Conservation (phyloP, 2,888 invertebrate genomes). For the Chrysina gloriosa region DNA sequence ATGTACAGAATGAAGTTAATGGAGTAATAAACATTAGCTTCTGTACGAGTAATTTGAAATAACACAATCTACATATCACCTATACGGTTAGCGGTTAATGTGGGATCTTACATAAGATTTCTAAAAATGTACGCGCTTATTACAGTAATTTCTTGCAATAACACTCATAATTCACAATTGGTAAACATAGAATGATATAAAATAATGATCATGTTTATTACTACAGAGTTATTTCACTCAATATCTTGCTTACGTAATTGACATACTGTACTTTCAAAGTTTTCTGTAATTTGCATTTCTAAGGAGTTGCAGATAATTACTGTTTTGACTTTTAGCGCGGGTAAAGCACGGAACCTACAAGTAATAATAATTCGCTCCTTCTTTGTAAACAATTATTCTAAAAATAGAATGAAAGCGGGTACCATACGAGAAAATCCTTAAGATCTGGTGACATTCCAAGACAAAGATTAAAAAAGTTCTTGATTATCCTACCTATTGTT, state of each 20-base stretch:
- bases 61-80: too few species aligned
- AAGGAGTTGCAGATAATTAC: background rate
- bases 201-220: background rate
- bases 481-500: too few species aligned
- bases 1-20: slow-evolving; percentile 1
- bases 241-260: background rate
- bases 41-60: too few species aligned
- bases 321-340: background rate
- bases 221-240: background rate
- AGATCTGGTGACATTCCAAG: too few species aligned
- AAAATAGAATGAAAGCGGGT: too few species aligned
- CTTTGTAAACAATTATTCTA: too few species aligned
- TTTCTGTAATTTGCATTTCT: background rate
- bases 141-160: background rate
- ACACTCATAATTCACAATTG: background rate
- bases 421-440: too few species aligned
- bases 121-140: background rate
- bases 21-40: too few species aligned
- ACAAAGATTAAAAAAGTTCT: too few species aligned
- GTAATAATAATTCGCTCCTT: slow-evolving; percentile 1
- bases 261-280: background rate
- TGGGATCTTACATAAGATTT: too few species aligned
- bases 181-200: background rate
- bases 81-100: too few species aligned
- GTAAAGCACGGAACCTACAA: too few species aligned